Evolutionary conservation across 2,888 invertebrate species (phyloP).

Genomic region (Caenorhabditis sp.): DNA sequence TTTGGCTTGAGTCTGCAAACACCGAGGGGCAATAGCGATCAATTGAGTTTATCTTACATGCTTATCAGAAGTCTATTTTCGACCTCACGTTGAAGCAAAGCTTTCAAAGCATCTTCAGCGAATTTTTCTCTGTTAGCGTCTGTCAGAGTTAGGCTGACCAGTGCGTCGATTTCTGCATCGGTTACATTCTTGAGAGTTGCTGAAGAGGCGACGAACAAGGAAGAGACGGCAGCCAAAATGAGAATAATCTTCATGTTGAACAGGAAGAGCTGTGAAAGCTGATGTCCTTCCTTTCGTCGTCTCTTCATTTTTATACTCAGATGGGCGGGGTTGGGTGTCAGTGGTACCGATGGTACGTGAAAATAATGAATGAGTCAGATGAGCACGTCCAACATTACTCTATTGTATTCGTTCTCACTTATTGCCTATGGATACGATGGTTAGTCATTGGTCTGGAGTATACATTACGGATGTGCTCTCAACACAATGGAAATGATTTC

Average conservation of each 20-base stretch:
- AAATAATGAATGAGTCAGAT: constrained; percentile 16
- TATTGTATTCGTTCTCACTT: constrained; percentile 1
- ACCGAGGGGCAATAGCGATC: too few species aligned
- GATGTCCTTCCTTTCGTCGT: neutral
- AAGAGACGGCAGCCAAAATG: neutral
- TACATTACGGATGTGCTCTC: neutral
- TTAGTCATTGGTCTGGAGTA: constrained; percentile 3
- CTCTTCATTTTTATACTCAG: constrained; percentile 10
- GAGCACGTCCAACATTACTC: constrained; percentile 9
- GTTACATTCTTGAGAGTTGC: neutral
- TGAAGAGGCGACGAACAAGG: neutral
- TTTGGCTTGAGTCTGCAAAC: too few species aligned
- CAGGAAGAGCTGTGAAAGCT: neutral
- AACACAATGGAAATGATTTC: neutral
- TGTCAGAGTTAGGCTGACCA: neutral
- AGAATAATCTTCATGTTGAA: constrained; percentile 7
- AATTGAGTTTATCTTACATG: too few species aligned
- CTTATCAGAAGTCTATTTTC: too few species aligned
- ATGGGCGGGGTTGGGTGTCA: neutral
- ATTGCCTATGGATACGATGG: neutral
- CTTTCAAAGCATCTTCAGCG: neutral
- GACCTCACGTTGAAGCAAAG: neutral
- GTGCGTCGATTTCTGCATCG: neutral
- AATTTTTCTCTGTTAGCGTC: neutral
- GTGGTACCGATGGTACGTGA: constrained; percentile 19